Evolutionary conservation across 2,888 invertebrate species (phyloP), one percentile per base, ranked within the genome.

Genomic region (Drosophila hawaiiensis): DNA sequence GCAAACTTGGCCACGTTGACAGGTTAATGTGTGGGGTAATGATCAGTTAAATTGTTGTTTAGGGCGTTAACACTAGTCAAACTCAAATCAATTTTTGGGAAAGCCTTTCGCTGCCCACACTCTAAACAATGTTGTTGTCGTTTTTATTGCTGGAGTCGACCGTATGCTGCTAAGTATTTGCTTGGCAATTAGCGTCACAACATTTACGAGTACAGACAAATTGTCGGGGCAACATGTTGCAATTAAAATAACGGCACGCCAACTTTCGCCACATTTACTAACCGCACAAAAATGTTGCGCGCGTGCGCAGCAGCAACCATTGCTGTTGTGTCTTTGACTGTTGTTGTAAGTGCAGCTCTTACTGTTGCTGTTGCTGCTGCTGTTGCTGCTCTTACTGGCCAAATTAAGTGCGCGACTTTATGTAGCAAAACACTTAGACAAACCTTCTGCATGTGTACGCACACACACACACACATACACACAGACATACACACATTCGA

Each of bases 201-300:
- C 84, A 87, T 85, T 85, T 88, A 88, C 85, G 83, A 85, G 88
- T 83, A 83, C 84, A 88, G 85, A 85, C 85, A 85, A 85, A 85
- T 85, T 85, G 87, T 85, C 82, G 72, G 63, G 85, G 88, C 88
- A 85, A 88, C 85, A 88, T 85, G 88, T 85, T 88, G 88, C 85
- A 85, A 85, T 85, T 85, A 85, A 85, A 85, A 85, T 85, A 85
- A 85, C 85, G 85, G 85, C 88, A 83, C 85, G 85, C 85, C 82
- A 85, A 85, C 85, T 85, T 85, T 85, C 85, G 83, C 85, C 85
- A 75, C 83, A 81, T 79, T 82, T 76, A 55, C 73, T 72, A 73
- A 72, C 67, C 70, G 74, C 75, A 77, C 78, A 84, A 87, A 87
- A 82, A 82, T 80, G 80, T 80, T 76, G 74, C 79, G 77, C 88